Conservation (phyloP, 2,797 vertebrate genomes). For the Poeciliopsis gracilis region DNA sequence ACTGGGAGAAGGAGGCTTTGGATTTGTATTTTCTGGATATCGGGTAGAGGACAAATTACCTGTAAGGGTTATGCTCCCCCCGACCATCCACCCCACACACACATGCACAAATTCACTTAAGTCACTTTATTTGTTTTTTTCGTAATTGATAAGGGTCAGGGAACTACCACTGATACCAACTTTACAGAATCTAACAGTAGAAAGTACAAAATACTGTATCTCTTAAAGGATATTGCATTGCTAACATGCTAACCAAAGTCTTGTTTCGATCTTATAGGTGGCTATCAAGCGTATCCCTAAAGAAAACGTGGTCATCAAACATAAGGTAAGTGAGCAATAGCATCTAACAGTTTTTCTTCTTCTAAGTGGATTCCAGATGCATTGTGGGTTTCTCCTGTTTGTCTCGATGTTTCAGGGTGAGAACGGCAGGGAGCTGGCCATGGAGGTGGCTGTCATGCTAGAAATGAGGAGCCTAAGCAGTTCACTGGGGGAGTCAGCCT, state of each 20-base stretch:
- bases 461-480: background rate
- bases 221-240: background rate
- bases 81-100: background rate
- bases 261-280: background rate
- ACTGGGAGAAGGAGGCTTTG: conserved; percentile 25
- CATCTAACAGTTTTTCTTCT: background rate
- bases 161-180: background rate
- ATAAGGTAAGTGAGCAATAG: background rate
- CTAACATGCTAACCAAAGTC: background rate
- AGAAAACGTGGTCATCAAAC: rapidly evolving
- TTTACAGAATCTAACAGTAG: background rate
- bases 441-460: background rate
- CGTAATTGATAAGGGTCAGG: background rate
- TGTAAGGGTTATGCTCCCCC: background rate
- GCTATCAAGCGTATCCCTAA: conserved; percentile 20
- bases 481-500: background rate
- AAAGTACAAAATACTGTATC: background rate
- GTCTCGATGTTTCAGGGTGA: background rate
- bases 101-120: background rate
- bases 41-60: conserved; percentile 16
- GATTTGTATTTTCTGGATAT: conserved; percentile 26
- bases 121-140: background rate
- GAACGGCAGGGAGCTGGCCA: background rate
- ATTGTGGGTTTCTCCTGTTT: background rate
- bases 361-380: background rate